Conservation (phyloP, 53 echinoderm and acorn worm species). For the Stichopus horrens region DNA sequence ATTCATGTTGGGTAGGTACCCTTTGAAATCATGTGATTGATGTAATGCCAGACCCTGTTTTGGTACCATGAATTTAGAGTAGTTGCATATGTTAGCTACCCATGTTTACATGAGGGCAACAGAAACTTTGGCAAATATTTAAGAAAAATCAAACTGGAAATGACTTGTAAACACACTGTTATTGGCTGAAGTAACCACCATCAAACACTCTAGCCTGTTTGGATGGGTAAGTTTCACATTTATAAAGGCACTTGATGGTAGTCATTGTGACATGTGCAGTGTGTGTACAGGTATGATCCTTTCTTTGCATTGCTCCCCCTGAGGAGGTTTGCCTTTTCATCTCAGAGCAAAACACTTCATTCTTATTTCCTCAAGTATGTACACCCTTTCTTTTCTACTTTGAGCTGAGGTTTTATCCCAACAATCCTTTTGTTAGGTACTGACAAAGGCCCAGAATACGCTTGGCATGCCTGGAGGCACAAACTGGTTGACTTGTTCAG, state of each 20-base stretch:
- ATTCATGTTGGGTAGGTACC: too few species aligned
- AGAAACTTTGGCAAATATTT: not conserved
- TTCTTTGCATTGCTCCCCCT: slow-evolving; percentile 17
- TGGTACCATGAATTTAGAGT: not conserved
- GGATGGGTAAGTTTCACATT: slow-evolving; percentile 11
- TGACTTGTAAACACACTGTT: not conserved
- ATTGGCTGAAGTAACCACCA: not conserved
- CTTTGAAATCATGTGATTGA: too few species aligned
- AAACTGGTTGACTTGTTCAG: slow-evolving; percentile 37
- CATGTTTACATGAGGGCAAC: not conserved
- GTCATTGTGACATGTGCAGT: slow-evolving; percentile 18
- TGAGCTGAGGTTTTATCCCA: slow-evolving; percentile 29
- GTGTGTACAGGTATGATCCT: slow-evolving; percentile 10
- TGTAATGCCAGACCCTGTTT: too few species aligned
- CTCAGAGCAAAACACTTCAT: slow-evolving; percentile 29
- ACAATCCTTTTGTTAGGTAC: slow-evolving; percentile 28
- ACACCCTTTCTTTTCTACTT: slow-evolving; percentile 14
- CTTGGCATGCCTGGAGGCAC: slow-evolving; percentile 15
- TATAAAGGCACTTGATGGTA: slow-evolving; percentile 9
- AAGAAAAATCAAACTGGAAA: not conserved
- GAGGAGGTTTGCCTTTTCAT: slow-evolving; percentile 15
- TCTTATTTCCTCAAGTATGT: slow-evolving; percentile 26
- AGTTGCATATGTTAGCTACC: not conserved
- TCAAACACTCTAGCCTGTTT: not conserved
- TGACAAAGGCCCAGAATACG: slow-evolving; percentile 26